These are phyloP conservation scores for Yponomeuta cagnagella DNA, from an alignment of 2,888 invertebrate genomes.

Conservation along the genomic window DNA sequence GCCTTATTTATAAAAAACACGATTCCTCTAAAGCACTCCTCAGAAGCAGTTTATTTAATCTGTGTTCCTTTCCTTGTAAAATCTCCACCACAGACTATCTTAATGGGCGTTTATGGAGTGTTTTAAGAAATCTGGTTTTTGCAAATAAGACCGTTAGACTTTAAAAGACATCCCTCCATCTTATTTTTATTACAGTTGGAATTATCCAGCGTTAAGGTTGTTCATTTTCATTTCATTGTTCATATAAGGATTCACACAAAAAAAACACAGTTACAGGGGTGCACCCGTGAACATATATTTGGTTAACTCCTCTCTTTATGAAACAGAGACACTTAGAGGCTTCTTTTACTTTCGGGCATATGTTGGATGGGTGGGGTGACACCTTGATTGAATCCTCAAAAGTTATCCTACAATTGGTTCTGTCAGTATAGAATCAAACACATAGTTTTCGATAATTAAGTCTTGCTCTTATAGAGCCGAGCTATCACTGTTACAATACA, in stretches of 20 bases:
- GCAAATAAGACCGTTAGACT: no score
- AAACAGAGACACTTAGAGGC: neutral
- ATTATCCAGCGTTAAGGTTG: no score
- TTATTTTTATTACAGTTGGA: no score
- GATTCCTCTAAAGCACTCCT: no score
- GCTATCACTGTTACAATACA: neutral
- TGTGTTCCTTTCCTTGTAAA: no score
- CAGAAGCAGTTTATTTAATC: no score
- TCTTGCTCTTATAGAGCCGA: neutral
- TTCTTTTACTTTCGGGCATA: neutral
- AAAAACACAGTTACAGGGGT: no score
- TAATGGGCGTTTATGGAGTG: no score
- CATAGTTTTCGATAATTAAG: neutral
- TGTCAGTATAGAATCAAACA: neutral
- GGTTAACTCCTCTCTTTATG: no score
- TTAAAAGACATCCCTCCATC: neutral
- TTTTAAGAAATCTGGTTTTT: neutral
- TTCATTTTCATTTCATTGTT: neutral
- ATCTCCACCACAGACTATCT: no score
- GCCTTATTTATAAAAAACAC: no score
- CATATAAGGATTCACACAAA: neutral
- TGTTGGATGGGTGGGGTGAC: neutral
- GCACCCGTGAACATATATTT: no score
- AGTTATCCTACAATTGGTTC: neutral
- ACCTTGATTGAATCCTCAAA: neutral